Evolutionary conservation across 2,797 vertebrate species (phyloP).

Genomic region (Fistularia tabacaria): DNA sequence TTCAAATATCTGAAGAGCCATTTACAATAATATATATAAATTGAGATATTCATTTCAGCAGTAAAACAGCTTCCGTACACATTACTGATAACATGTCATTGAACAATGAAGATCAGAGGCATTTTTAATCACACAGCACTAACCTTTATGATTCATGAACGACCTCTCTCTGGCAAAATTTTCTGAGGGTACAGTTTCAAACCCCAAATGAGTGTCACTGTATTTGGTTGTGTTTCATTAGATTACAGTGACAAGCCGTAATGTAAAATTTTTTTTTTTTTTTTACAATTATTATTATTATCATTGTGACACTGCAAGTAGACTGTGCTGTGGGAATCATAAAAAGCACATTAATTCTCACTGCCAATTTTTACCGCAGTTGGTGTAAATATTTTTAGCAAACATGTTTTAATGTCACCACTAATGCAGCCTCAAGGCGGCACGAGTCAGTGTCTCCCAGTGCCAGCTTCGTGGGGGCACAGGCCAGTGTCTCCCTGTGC

Average conservation of each 20-base stretch:
- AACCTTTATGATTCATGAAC: conserved; percentile 23
- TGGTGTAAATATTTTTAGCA: conserved; percentile 20
- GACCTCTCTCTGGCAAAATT: conserved; percentile 18
- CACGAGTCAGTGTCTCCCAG: no score
- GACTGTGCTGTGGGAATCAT: no score
- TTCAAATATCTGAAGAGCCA: no score
- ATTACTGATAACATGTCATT: conserved; percentile 7
- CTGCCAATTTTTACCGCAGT: conserved; percentile 20
- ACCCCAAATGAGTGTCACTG: conserved; percentile 31
- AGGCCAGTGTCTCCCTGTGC: no score
- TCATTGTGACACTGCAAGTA: no score
- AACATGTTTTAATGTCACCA: conserved; percentile 2
- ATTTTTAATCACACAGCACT: conserved; percentile 12
- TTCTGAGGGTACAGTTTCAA: conserved; percentile 29
- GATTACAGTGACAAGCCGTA: conserved; percentile 28
- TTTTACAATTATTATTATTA: no score
- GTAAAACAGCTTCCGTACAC: conserved; percentile 2
- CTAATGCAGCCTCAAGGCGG: no score
- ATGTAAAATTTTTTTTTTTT: no score
- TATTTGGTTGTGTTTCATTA: conserved; percentile 36
- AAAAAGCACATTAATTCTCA: conserved; percentile 10
- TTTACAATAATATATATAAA: no score
- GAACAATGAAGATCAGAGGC: background rate
- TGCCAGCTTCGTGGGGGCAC: no score
- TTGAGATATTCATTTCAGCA: background rate